These are phyloP conservation scores for Spea multiplicata DNA, from an alignment of 2,113 vertebrate genomes.

Conservation along the genomic window DNA sequence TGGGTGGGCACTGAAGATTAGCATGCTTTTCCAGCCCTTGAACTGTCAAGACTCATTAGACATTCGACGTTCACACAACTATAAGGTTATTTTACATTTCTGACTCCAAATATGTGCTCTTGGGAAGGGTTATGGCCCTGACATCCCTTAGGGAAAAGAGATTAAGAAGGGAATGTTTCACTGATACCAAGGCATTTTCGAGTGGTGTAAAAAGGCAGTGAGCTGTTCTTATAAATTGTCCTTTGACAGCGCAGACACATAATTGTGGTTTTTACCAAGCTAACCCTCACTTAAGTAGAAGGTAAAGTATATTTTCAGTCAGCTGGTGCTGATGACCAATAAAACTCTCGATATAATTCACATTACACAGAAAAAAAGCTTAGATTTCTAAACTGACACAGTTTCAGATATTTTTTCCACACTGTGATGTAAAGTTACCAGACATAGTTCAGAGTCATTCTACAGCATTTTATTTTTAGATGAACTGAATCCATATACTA, in stretches of 20 bases:
- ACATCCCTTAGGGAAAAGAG: slow-evolving; percentile 38
- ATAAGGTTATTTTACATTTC: slow-evolving; percentile 50
- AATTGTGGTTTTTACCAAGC: slow-evolving; percentile 33
- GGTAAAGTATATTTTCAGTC: slow-evolving; percentile 33
- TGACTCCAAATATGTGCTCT: slow-evolving; percentile 48
- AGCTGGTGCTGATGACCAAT: slow-evolving; percentile 15
- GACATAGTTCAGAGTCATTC: no score
- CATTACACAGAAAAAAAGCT: no score
- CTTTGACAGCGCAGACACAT: slow-evolving; percentile 10
- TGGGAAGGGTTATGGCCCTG: slow-evolving; percentile 45
- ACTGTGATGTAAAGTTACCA: no score
- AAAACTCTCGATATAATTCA: neutral
- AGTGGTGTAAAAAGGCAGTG: slow-evolving; percentile 15
- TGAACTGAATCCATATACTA: no score
- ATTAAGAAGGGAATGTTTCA: slow-evolving; percentile 29
- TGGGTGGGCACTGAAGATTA: slow-evolving; percentile 71
- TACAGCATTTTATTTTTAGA: no score
- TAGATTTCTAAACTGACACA: no score
- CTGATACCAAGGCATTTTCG: slow-evolving; percentile 15
- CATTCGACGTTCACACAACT: slow-evolving; percentile 56
- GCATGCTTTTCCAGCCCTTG: slow-evolving; percentile 62
- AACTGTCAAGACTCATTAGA: slow-evolving; percentile 68
- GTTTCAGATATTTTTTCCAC: no score
- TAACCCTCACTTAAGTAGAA: slow-evolving; percentile 11
- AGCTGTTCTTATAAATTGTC: slow-evolving; percentile 16